Percentiles rank a stretch among this genome's conserved stretches.
Evolutionary conservation across 1,140 invertebrate species (phyloP).

Genomic region (Lepeophtheirus salmonis): DNA sequence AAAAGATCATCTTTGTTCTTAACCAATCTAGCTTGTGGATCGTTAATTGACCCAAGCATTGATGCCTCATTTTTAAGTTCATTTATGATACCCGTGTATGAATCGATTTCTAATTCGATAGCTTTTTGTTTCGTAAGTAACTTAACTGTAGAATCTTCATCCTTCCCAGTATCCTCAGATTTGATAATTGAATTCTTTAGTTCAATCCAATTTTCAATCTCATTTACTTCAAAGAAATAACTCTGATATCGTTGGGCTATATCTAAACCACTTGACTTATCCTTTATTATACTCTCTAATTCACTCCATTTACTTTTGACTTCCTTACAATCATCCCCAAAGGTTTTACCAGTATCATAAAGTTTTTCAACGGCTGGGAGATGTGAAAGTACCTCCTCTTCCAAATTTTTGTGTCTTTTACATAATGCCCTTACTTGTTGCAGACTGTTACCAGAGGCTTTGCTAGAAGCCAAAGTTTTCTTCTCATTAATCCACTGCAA

Average conservation of each 20-base stretch:
- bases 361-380: conserved; percentile 60
- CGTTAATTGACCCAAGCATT: conserved; percentile 44
- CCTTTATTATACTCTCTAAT: conserved; percentile 38
- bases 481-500: conserved; percentile 73
- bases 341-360: conserved; percentile 42
- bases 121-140: conserved; percentile 79
- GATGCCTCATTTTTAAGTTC: conserved; percentile 75
- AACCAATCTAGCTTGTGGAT: conserved; percentile 56
- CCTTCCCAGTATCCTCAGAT: conserved; percentile 62
- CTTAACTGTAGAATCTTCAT: conserved; percentile 71
- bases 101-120: conserved; percentile 74
- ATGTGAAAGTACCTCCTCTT: conserved; percentile 62
- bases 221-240: conserved; percentile 48
- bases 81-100: conserved; percentile 70
- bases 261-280: conserved; percentile 7
- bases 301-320: conserved; percentile 54
- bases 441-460: conserved; percentile 49
- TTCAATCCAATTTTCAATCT: conserved; percentile 78
- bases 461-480: conserved; percentile 35
- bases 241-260: conserved; percentile 18
- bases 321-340: background rate
- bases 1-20: conserved; percentile 53
- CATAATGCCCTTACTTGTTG: conserved; percentile 73
- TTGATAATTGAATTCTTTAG: conserved; percentile 62
- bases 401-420: conserved; percentile 83